Base-by-base conservation (phyloP, 2,888 invertebrate species). In the Holacanthella duospinosa region DNA sequence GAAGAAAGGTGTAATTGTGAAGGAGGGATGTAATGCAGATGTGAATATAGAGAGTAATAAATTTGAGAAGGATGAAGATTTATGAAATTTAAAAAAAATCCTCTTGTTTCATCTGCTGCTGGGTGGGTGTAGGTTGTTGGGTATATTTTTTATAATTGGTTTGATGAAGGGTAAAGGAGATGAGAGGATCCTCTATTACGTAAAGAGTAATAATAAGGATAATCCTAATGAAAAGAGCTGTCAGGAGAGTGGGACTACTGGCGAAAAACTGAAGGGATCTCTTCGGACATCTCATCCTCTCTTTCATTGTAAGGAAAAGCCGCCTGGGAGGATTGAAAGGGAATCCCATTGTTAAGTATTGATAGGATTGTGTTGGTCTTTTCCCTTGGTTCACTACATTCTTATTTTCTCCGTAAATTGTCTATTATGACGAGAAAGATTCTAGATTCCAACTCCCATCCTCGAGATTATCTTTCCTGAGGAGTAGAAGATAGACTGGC, bases 281-380 rank as follows among this genome's bases (percentile, higher is more conserved):
- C 27, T 55, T 21, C n/a, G n/a, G n/a, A n/a, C n/a, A n/a, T n/a
- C n/a, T n/a, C n/a, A 24, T 16, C 55, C 9, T 26, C 26, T 55
- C 26, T 27, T 29, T 57, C 16, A 29, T 57, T 28, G 27, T n/a
- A 25, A 29, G 24, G 29, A 57, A 57, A 57, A 57, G 29, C 29
- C 57, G 27, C 57, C 29, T 57, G 29, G 12, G 48, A n/a, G 48
- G 48, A 48, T 48, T 48, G 48, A 48, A 36, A 48, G 21, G 48
- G 48, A 48, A 48, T 48, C 48, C 21, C 21, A 48, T 48, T 57
- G 29, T 57, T 60, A 62, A 65, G 43, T 58, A 59, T 44, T 65
- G 61, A 65, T 65, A 55, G 62, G 65, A 65, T 66, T 66, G 59
- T 59, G 66, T 66, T 66, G 63, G 61, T 55, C 66, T 66, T 66